Conservation (phyloP, 2,113 vertebrate genomes). For the Acrocephalus kingi region DNA sequence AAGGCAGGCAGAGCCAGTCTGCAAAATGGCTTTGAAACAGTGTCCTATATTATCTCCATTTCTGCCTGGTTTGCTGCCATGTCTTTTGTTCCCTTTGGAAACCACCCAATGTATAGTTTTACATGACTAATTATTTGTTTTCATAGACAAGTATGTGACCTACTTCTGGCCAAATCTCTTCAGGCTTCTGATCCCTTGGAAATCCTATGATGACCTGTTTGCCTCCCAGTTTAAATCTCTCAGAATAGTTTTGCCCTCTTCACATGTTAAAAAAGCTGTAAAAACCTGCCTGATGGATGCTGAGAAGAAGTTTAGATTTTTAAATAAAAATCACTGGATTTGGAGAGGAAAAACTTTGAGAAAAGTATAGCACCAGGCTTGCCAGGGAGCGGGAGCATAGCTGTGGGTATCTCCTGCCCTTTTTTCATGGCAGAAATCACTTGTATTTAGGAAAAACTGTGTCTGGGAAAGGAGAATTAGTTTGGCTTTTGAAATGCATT, state of each 20-base stretch:
- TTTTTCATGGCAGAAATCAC: not conserved
- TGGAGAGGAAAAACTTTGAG: not conserved
- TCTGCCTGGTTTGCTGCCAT: slow-evolving; percentile 1
- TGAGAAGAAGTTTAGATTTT: not conserved
- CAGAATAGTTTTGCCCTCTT: not conserved
- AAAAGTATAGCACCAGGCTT: not conserved
- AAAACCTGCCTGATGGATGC: not conserved
- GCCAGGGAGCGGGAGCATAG: not conserved
- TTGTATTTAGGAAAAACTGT: not conserved
- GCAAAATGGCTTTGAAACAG: slow-evolving; percentile 8
- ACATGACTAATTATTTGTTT: slow-evolving; percentile 42
- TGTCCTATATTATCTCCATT: not conserved
- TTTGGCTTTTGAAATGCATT: not conserved
- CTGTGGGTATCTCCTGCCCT: not conserved
- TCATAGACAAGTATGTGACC: slow-evolving; percentile 40
- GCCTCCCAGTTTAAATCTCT: not conserved
- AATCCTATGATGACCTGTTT: slow-evolving; percentile 36
- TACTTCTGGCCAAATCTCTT: slow-evolving; percentile 20
- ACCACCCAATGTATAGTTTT: not conserved
- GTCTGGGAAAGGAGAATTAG: not conserved
- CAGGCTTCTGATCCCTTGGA: slow-evolving; percentile 31
- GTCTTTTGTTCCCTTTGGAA: slow-evolving; percentile 34
- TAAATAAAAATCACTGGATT: not conserved
- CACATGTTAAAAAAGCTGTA: not conserved
- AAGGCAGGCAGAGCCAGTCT: not conserved